phyloP scores from a whole-genome alignment of 2,797 vertebrate species.

The Botia almorhae region DNA sequence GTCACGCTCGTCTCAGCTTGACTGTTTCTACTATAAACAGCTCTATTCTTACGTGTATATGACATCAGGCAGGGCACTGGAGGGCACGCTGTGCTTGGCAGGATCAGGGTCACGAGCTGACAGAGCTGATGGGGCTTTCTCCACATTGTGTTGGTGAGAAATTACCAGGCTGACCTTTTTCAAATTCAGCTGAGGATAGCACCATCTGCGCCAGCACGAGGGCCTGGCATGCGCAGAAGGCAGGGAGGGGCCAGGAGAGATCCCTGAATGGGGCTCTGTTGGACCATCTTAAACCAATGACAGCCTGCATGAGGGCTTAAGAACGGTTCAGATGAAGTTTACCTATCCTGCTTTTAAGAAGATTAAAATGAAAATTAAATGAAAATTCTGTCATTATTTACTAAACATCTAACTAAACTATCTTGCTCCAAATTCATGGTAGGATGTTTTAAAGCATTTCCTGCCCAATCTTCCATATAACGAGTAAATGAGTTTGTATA shows the following conservation, averaged over 20 bases:
- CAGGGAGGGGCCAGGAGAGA: constrained; percentile 53
- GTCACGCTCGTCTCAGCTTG: constrained; percentile 26
- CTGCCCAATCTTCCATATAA: background rate
- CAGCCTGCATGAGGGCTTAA: constrained; percentile 6
- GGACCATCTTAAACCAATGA: constrained; percentile 44
- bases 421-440: background rate
- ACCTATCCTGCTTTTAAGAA: constrained; percentile 13
- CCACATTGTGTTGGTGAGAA: constrained; percentile 64
- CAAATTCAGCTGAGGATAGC: constrained; percentile 70
- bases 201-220: constrained; percentile 69
- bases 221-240: constrained; percentile 55
- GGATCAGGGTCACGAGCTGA: constrained; percentile 51
- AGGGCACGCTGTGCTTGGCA: constrained; percentile 48
- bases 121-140: constrained; percentile 62
- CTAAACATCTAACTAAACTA: too few species aligned
- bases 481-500: background rate
- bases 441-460: background rate
- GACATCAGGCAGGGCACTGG: constrained; percentile 64
- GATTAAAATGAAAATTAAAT: constrained; percentile 6
- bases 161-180: constrained; percentile 70
- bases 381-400: background rate
- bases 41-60: constrained; percentile 48
- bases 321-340: background rate
- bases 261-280: constrained; percentile 61
- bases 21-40: constrained; percentile 38